Evolutionary conservation across 23 tunicate genomes (phyloP), one percentile per base, ranked within the genome.

Genomic region (Halocynthia aurantium): DNA sequence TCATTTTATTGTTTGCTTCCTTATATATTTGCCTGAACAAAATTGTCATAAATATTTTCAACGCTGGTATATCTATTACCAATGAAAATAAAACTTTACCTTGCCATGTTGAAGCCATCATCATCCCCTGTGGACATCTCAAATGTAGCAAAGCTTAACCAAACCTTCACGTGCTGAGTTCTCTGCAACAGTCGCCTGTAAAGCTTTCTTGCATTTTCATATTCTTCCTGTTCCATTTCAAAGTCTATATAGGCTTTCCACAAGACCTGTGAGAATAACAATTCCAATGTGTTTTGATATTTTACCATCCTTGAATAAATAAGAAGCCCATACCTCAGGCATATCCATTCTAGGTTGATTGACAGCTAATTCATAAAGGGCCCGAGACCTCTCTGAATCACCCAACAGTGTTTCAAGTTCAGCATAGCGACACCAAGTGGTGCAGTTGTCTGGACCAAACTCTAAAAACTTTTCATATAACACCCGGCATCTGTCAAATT

Each of bases 191-290:
- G 52, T 0, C 98, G 80, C 56, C 84, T 50, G 69, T 87, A 93
- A 66, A 93, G 74, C 50, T 87, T 76, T 18, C 98, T 73, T 15
- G 87, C 94, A 44, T 77, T 74, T 6, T 84, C 87, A 12, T 76
- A 44, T 75, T 93, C 94, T 18, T 87, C 89, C 22, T 83, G 88
- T 21, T 93, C 94, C 60, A 84, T 64, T 77, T 93, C 98, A 76
- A 87, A 93, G 52, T 93, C 94, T 57, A 93, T 93, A 66, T 93
- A 93, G 11, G 98, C 77, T 81, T 93, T 93, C 98, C 98, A 93
- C 18, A 93, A 70, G 50, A 86, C 87, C 95, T 88, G 75, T 9
- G 31, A 11, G 70, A 65, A 49, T 10, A 49, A 10, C 22, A 65
- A 65, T 20, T 65, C 31, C 31, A 15, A 6, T 58, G 63, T 58